Percentiles rank a stretch among this genome's conserved stretches.
phyloP scores from a whole-genome alignment of 1,140 invertebrate genomes.

The Apocrypta bakeri region DNA sequence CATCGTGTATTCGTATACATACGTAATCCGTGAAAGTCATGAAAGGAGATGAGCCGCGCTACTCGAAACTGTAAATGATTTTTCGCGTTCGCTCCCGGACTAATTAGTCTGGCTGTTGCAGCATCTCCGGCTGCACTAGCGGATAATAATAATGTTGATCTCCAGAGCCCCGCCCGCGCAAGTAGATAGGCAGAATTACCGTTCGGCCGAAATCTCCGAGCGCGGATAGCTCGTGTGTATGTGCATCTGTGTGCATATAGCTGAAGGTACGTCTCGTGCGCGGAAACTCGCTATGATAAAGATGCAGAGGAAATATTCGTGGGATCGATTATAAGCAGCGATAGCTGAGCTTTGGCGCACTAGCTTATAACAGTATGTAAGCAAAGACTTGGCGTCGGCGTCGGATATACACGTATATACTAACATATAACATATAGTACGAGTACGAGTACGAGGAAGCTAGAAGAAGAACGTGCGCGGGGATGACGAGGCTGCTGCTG shows the following conservation, averaged over 20 bases:
- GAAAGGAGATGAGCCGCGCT: too few species aligned
- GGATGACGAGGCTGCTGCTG: background rate
- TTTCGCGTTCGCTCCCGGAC: background rate
- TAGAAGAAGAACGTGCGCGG: background rate
- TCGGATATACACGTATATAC: too few species aligned
- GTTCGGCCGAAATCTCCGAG: background rate
- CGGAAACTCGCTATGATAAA: conserved; percentile 17
- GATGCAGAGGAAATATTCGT: conserved; percentile 51
- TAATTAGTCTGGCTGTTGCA: background rate
- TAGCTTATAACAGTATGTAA: conserved; percentile 38
- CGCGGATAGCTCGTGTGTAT: too few species aligned
- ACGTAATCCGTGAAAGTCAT: too few species aligned
- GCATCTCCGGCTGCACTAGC: too few species aligned
- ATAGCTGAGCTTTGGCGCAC: conserved; percentile 46
- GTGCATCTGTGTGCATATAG: too few species aligned
- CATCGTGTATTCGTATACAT: background rate
- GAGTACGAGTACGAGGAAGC: background rate
- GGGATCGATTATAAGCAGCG: conserved; percentile 60
- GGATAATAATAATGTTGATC: background rate
- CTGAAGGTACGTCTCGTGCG: too few species aligned
- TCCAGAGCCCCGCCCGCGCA: background rate
- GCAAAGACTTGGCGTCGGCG: background rate
- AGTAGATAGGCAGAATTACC: background rate
- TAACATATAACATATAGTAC: too few species aligned
- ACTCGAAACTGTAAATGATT: conserved; percentile 18